Evolutionary conservation across 2,113 vertebrate genomes (phyloP), one percentile per base, ranked within the genome.

Genomic region (Rhabdomys dilectus): DNA sequence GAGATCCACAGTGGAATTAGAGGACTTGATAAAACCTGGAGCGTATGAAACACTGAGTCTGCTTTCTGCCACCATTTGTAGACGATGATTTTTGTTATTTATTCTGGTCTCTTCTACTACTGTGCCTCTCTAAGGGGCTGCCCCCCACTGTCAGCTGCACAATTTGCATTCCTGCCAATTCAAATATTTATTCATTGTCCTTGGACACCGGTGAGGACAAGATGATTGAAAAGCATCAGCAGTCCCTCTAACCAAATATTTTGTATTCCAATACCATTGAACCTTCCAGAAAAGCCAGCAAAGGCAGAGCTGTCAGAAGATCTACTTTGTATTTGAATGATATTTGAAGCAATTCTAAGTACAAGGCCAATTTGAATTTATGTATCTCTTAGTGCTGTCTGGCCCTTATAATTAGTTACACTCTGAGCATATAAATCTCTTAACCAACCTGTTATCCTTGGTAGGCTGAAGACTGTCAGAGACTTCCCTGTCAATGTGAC

Each of bases 151-250:
- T 96, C 77, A 70, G 81, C 86, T 89, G 76, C 22, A 21, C 64
- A 51, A 58, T 56, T 91, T 78, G 53, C 53, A n/a, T 75, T 42
- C 77, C 39, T 95, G 91, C 93, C 96, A 96, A 87, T 76, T 96
- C 90, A 97, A 97, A 98, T 96, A 96, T 97, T 95, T 96, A 91
- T 93, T 90, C 92, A 91, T 78, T 87, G 56, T 95, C 86, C 66
- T 86, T 95, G 92, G 95, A 95, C 91, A 84, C 39, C 66, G 75
- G 13, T 45, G 76, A 97, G 42, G 58, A 90, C 39, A 64, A 88
- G 90, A 91, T 34, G 66, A 88, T 31, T 91, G 72, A 95, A 97
- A 97, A 95, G 76, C 72, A 82, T 88, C 93, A 68, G 70, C 85
- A 91, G 48, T 84, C 77, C 45, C 36, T 42, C 53, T 64, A 73